Evolutionary conservation across 2,113 vertebrate species (phyloP), one percentile per base, ranked within the genome.

Genomic region (Pardalotus punctatus): DNA sequence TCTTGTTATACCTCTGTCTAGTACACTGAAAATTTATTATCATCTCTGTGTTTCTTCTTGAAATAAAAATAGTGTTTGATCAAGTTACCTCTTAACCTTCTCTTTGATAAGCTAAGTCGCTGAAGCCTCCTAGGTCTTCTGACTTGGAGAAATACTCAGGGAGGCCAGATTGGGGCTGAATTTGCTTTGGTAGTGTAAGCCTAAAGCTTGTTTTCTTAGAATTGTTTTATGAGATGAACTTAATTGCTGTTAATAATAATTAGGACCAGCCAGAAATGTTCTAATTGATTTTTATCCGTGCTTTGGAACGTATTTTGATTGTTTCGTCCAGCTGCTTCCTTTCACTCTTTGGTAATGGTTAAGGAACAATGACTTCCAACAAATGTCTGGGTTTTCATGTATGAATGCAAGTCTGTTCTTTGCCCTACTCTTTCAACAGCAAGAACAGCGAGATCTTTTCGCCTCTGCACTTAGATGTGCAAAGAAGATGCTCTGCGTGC

Each of bases 401-500:
- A 47, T 81, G 80, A 97, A 97, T 94, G 81, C 79, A 92, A 95
- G 79, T 54, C 66, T 90, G 91, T 88, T 94, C 87, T 70, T 89
- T 78, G 72, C 93, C 66, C 82, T 90, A 56, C 81, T 87, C 57
- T 93, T 95, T 78, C 94, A 94, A 77, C 47, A 86, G 71, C 6
- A 4, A 70, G 96, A 94, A 80, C 51, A 88, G 71, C 2, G 1
- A 70, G 96, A 86, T 91, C 94, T 73, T 95, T 96, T 97, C 19
- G 82, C 69, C 72, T 93, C 76, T 90, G 67, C 54, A 53, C 95
- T 96, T 95, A 96, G 97, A 97, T 95, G 94, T 93, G 96, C 92
- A 95, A 91, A 94, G 78, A 96, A 95, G 94, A 93, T 90, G 86
- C 94, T 95, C 86, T 96, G 86, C 15, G 25, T 97, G 94, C 94